Conservation (phyloP, 2,113 vertebrate genomes). For the Apodemus sylvaticus region DNA sequence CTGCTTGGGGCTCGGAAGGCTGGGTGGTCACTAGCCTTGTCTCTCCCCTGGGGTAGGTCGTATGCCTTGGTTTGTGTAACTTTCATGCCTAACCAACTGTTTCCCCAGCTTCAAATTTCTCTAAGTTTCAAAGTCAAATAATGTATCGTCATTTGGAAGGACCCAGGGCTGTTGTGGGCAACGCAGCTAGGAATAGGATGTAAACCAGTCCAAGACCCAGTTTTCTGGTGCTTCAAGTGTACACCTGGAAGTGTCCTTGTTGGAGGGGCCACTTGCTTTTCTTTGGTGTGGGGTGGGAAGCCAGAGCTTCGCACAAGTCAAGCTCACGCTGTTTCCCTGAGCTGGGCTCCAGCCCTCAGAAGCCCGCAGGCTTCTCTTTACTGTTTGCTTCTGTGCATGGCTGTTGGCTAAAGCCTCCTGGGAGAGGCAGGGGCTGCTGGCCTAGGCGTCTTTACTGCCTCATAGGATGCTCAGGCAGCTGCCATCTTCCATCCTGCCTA, state of each 20-base stretch:
- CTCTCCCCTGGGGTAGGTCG: neutral
- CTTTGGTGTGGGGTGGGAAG: neutral
- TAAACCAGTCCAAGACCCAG: neutral
- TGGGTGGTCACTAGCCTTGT: neutral
- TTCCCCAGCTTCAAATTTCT: no score
- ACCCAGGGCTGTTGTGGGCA: fast-evolving
- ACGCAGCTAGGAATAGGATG: fast-evolving
- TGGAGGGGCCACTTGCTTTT: neutral
- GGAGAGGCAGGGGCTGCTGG: fast-evolving
- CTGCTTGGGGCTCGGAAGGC: no score
- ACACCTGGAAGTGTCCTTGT: neutral
- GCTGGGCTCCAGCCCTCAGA: neutral
- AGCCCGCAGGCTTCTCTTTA: neutral
- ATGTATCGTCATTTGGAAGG: neutral
- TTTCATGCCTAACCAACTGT: neutral
- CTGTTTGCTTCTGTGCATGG: neutral
- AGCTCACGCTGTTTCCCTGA: neutral
- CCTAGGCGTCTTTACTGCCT: neutral
- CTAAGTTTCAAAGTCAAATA: neutral
- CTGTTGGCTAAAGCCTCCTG: no score
- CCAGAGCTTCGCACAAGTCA: neutral
- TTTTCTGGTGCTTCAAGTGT: neutral
- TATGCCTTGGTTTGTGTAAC: neutral
- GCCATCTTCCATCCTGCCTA: neutral
- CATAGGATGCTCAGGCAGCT: neutral